phyloP scores from a whole-genome alignment of 2,888 invertebrate genomes.

The Oxytorus armatus region DNA sequence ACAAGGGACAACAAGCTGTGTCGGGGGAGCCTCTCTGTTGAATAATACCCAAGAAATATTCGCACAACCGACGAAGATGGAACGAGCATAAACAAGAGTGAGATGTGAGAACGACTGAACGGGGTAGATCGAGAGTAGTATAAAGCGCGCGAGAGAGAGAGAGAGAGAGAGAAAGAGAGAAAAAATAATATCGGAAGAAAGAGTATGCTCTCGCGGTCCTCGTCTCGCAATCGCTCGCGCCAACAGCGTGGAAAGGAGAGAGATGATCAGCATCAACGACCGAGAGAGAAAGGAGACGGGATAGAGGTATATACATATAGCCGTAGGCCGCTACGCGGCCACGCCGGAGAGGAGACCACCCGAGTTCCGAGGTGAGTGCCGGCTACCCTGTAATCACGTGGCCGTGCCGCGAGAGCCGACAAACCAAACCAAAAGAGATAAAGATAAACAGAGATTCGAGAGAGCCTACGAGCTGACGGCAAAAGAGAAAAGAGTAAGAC shows the following conservation, averaged over 20 bases:
- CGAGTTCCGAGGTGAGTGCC: slow-evolving; percentile 84
- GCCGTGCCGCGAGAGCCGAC: slow-evolving; percentile 84
- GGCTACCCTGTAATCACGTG: slow-evolving; percentile 84
- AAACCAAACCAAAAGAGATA: slow-evolving; percentile 84
- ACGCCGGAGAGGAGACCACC: slow-evolving; percentile 81
- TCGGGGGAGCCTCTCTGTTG: slow-evolving; percentile 33
- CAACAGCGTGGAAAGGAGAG: slow-evolving; percentile 24
- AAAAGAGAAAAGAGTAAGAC: slow-evolving; percentile 70
- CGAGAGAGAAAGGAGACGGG: slow-evolving; percentile 30
- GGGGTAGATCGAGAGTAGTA: slow-evolving; percentile 28
- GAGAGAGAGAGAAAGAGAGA: slow-evolving; percentile 39
- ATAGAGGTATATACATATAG: slow-evolving; percentile 60
- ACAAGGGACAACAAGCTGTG: slow-evolving; percentile 41
- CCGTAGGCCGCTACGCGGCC: slow-evolving; percentile 61
- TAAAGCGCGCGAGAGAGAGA: slow-evolving; percentile 46
- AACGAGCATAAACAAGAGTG: slow-evolving; percentile 41
- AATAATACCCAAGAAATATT: slow-evolving; percentile 52
- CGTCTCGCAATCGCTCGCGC: slow-evolving; percentile 46
- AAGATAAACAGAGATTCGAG: slow-evolving; percentile 84
- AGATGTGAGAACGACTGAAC: slow-evolving; percentile 45
- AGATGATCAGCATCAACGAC: slow-evolving; percentile 38
- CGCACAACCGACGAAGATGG: slow-evolving; percentile 38
- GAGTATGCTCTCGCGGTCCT: slow-evolving; percentile 33
- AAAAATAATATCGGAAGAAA: slow-evolving; percentile 45
- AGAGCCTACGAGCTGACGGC: slow-evolving; percentile 80